Evolutionary conservation across 2,888 invertebrate genomes (phyloP), one percentile per base, ranked within the genome.

Genomic region (Apeira syringaria): DNA sequence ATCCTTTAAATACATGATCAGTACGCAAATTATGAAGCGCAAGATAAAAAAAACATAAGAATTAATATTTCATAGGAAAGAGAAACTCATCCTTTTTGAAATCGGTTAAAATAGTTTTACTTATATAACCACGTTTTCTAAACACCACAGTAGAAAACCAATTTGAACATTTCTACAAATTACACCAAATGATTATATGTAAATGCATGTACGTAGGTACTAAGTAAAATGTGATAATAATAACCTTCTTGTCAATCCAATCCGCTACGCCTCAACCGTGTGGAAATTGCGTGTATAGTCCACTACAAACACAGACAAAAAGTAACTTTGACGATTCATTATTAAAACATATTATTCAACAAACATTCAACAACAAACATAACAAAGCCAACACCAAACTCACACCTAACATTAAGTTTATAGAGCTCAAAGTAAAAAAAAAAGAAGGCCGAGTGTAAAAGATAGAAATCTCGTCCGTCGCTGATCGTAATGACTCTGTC

Each of bases 151-250:
- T 45, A 51, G 47, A 52, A 46, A 50, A 42, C 48, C 48, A 62
- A 64, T 61, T 59, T 62, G 60, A 69, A 62, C 60, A 71, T 61
- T 64, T 67, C 58, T 57, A 70, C 67, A 76, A 77, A 77, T 75
- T 73, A 76, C 70, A 64, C 53, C 61, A 63, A 68, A 60, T 61
- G 64, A 63, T 71, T 71, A 69, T 72, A 78, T 76, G 74, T 78
- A 77, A 76, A 79, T 72, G 71, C 63, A 79, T 72, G 71, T 63
- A 68, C 59, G 53, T 59, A 58, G 59, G 42, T 53, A 53, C 55
- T 78, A 77, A 81, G 80, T 87, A 81, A 85, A 88, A 86, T 87
- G 85, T 82, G 82, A 83, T 85, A 86, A 87, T 87, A 88, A 87
- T 86, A 87, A 84, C 80, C 80, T 80, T 83, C 81, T 83, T 80